A percentile compares a stretch with the other conserved stretches of the same genome.
Conservation (phyloP, 1,140 invertebrate genomes). For the Macrotrachela quadricornifera region DNA sequence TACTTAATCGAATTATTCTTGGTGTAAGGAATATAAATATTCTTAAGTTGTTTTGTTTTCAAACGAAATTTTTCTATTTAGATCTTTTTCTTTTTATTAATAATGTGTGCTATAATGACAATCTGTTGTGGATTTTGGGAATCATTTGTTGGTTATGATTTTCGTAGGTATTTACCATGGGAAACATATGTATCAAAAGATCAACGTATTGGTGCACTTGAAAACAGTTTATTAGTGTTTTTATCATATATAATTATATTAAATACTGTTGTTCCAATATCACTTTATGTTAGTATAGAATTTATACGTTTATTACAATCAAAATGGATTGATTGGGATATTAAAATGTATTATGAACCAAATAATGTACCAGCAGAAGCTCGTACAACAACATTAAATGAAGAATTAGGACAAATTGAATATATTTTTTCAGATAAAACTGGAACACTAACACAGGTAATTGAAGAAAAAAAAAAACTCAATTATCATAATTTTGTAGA, state of each 20-base stretch:
- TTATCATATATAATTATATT: slow-evolving; percentile 63
- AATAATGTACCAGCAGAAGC: slow-evolving; percentile 67
- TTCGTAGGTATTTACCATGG: slow-evolving; percentile 80
- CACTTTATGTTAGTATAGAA: slow-evolving; percentile 78
- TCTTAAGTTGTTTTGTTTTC: slow-evolving; percentile 1
- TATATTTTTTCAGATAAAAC: slow-evolving; percentile 99
- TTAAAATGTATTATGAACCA: slow-evolving; percentile 64
- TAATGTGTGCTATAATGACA: slow-evolving; percentile 90
- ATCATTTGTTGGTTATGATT: slow-evolving; percentile 46
- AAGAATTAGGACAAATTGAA: slow-evolving; percentile 94
- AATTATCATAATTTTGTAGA: no score
- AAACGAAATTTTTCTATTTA: neutral
- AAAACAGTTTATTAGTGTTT: slow-evolving; percentile 84
- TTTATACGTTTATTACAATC: slow-evolving; percentile 90
- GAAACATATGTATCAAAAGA: slow-evolving; percentile 57
- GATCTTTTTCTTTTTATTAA: slow-evolving; percentile 90
- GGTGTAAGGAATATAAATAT: slow-evolving; percentile 32
- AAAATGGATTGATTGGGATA: slow-evolving; percentile 86
- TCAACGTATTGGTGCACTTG: slow-evolving; percentile 17
- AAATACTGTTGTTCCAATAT: slow-evolving; percentile 98
- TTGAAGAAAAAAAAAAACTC: no score
- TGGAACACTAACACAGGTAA: slow-evolving; percentile 62
- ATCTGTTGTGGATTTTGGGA: slow-evolving; percentile 94
- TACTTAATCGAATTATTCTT: slow-evolving; percentile 92
- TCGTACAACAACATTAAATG: slow-evolving; percentile 87